Base-by-base conservation (phyloP, 1,140 invertebrate species). In the Cyphomyrmex costatus region DNA sequence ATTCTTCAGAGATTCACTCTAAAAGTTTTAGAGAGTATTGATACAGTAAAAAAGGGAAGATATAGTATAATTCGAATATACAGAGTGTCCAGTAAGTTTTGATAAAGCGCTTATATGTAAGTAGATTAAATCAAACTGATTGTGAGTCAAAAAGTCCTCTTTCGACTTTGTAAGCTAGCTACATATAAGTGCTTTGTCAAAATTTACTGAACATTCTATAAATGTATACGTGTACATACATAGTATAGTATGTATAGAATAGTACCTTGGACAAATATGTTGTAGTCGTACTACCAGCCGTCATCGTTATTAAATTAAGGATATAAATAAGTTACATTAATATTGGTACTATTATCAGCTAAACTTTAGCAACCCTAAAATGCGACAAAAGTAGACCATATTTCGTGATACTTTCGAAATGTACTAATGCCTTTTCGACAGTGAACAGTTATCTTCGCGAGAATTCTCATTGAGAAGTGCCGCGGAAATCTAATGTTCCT, bases 251-350 rank as follows among this genome's bases (percentile, higher is more conserved):
- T 79, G 30, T 33, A 76, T 71, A 58, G 66, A 86, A 77, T 79
- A 65, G 61, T 92, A 91, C 88, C 89, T 90, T 92, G 86, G 85
- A 91, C 36, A 58, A 92, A 88, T 71, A 60, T 71, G n/a, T 87
- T 49, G 70, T 53, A 65, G 84, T 53, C 70, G 49, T 87, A 89
- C 56, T 61, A 83, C 56, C 46, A 60, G 51, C 71, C 66, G 46
- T 65, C 49, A 6, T 79, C 24, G 24, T 86, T 61, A 12, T 80
- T 86, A 85, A 88, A 76, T 19, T 76, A 79, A 73, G 68, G 4
- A 80, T 68, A 79, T 24, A 82, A 90, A 91, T 90, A 91, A 91
- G 86, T 92, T 90, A 92, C 36, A n/a, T 91, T 86, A 76, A 30
- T 56, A 78, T 83, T 77, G 19, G 42, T 46, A 24, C 65, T 84